Percentiles rank a stretch among this genome's conserved stretches.
These are phyloP conservation scores for Tetragnatha montana DNA, from an alignment of 2,888 invertebrate species.

Conservation along the genomic window DNA sequence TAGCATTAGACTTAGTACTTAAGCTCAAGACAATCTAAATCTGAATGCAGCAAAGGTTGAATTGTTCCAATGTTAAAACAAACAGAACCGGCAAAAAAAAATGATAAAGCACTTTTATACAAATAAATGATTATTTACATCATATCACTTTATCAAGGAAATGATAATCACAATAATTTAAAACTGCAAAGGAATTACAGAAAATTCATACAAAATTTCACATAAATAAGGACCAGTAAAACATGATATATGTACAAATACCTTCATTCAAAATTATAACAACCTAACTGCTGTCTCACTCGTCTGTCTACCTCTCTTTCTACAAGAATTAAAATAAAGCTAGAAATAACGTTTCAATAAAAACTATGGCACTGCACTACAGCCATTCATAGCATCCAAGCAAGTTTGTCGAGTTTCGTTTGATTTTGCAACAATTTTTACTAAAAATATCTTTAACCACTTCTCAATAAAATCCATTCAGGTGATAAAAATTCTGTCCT, in stretches of 20 bases:
- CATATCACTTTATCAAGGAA: conserved; percentile 61
- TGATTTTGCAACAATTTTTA: no score
- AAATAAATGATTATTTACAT: conserved; percentile 58
- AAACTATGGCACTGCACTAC: conserved; percentile 21
- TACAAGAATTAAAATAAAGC: conserved; percentile 28
- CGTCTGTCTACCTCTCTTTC: neutral
- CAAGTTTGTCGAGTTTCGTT: neutral
- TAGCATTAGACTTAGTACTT: neutral
- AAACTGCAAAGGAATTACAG: conserved; percentile 21
- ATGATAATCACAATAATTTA: conserved; percentile 35
- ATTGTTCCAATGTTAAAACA: conserved; percentile 28
- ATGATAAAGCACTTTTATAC: conserved; percentile 53
- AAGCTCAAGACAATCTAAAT: conserved; percentile 38
- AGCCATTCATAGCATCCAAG: neutral
- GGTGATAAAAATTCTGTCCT: no score
- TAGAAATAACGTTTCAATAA: conserved; percentile 7
- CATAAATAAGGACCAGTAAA: conserved; percentile 10
- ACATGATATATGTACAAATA: conserved; percentile 46
- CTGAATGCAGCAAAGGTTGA: conserved; percentile 59
- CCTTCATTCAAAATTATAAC: conserved; percentile 18
- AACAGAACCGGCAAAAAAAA: conserved; percentile 9
- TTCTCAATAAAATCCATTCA: no score
- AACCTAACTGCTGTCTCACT: conserved; percentile 29
- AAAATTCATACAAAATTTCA: conserved; percentile 15
- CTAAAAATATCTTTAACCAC: no score